These are phyloP conservation scores for Meandrusa payeni DNA, from an alignment of 2,888 invertebrate species.

Conservation along the genomic window DNA sequence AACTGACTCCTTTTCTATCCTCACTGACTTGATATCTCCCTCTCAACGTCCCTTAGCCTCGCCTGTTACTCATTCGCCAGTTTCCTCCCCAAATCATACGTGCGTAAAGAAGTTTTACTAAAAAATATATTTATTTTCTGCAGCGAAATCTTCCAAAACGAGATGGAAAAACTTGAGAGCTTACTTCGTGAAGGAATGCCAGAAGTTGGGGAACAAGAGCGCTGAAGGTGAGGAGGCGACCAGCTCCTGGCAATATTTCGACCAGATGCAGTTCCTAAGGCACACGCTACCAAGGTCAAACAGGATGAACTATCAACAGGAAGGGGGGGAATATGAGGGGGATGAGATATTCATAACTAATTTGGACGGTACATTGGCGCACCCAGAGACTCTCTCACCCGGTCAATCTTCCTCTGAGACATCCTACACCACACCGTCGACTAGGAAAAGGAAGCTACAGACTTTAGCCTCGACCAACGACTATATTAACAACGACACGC, in stretches of 20 bases:
- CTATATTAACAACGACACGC: slow-evolving; percentile 26
- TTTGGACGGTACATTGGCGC: slow-evolving; percentile 20
- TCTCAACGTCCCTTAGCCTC: too few species aligned
- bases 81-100: too few species aligned
- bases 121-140: slow-evolving; percentile 11
- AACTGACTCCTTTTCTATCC: too few species aligned
- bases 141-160: slow-evolving; percentile 25
- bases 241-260: slow-evolving; percentile 33
- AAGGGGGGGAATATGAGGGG: slow-evolving; percentile 25
- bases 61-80: too few species aligned
- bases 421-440: slow-evolving; percentile 23
- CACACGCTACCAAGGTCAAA: slow-evolving; percentile 1
- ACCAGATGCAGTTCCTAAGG: slow-evolving; percentile 29
- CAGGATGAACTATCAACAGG: slow-evolving; percentile 9
- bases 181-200: slow-evolving; percentile 33
- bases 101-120: too few species aligned
- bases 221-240: slow-evolving; percentile 26
- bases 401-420: slow-evolving; percentile 24
- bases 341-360: slow-evolving; percentile 25
- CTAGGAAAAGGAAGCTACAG: slow-evolving; percentile 24
- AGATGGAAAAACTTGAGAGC: slow-evolving; percentile 37
- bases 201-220: slow-evolving; percentile 27
- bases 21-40: too few species aligned
- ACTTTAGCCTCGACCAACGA: slow-evolving; percentile 22
- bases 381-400: slow-evolving; percentile 22